Evolutionary conservation across 2,113 vertebrate species (phyloP), one percentile per base, ranked within the genome.

Genomic region (Elephas maximus): DNA sequence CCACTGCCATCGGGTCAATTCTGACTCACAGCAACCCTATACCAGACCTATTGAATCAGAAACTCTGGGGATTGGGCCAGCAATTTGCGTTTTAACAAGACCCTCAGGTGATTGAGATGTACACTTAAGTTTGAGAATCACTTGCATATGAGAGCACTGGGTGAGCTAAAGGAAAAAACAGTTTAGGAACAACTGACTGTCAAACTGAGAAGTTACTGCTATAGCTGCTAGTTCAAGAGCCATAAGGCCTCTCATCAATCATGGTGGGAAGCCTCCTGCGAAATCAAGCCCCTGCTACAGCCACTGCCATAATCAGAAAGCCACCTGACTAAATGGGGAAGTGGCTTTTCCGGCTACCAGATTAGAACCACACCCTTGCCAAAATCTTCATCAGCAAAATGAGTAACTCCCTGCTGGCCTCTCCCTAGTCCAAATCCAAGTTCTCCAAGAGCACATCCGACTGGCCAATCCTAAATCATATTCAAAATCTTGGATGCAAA

Each of bases 341-440:
- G 62, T 51, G 23, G 26, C 17, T 77, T 65, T 28, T 94, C 65
- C 53, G 57, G 82, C 26, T 92, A 62, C 48, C 37, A 85, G 23
- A 89, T 71, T n/a, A 95, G 53, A 96, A 92, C 26, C 23, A 33
- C 18, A 69, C 21, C 44, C 37, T n/a, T 57, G 51, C 41, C 88
- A 82, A 67, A 63, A 65, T 78, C 67, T 73, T 76, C 69, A 86
- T 45, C 26, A 92, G n/a, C 79, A 95, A 93, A 90, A 93, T 57
- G 20, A 53, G 77, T 12, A 15, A 28, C 33, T 80, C 44, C 57
- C 45, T 41, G 48, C 79, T 67, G 85, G 60, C 60, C 79, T 91
- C 51, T 93, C 69, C 51, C 45, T 69, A 33, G 28, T 92, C 67
- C n/a, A 53, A 89, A 45, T 53, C 4, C 17, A 28, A 87, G 63